Evolutionary conservation across 2,113 vertebrate genomes (phyloP).

Genomic region (Xyliphius kryptos): DNA sequence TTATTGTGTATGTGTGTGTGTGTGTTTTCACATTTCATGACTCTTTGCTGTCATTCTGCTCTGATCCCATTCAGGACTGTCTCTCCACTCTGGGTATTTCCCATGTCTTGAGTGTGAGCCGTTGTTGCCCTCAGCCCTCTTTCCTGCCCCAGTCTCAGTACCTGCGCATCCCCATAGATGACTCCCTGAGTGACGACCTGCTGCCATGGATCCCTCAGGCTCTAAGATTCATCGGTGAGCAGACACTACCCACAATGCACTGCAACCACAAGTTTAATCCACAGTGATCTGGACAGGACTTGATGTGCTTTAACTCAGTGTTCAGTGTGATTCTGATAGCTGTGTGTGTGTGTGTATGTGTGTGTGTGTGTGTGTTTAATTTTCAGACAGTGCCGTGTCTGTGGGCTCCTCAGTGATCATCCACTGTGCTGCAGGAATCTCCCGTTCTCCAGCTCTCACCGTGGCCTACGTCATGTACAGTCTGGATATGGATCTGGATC

Average conservation of each 20-base stretch:
- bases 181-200: constrained; percentile 69
- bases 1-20: too few relatives aligned
- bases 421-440: constrained; percentile 73
- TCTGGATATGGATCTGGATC: constrained; percentile 65
- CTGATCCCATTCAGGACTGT: constrained; percentile 50
- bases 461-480: constrained; percentile 73
- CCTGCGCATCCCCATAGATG: constrained; percentile 70
- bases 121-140: constrained; percentile 65
- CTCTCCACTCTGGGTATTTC: constrained; percentile 65
- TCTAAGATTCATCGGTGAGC: constrained; percentile 68
- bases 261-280: too few relatives aligned
- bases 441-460: constrained; percentile 69
- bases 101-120: constrained; percentile 71
- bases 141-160: constrained; percentile 66
- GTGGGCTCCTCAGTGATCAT: constrained; percentile 64
- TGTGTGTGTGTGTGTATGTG: too few relatives aligned
- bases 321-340: too few relatives aligned
- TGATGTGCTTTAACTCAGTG: too few relatives aligned
- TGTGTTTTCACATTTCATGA: too few relatives aligned
- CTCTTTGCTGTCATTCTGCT: too few relatives aligned
- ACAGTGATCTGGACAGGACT: too few relatives aligned
- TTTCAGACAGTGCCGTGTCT: constrained; percentile 61
- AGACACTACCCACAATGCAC: not conserved
- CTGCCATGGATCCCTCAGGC: constrained; percentile 71
- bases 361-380: not conserved